Evolutionary conservation across 2,888 invertebrate genomes (phyloP), one percentile per base, ranked within the genome.

Genomic region (Ichneumon xanthorius): DNA sequence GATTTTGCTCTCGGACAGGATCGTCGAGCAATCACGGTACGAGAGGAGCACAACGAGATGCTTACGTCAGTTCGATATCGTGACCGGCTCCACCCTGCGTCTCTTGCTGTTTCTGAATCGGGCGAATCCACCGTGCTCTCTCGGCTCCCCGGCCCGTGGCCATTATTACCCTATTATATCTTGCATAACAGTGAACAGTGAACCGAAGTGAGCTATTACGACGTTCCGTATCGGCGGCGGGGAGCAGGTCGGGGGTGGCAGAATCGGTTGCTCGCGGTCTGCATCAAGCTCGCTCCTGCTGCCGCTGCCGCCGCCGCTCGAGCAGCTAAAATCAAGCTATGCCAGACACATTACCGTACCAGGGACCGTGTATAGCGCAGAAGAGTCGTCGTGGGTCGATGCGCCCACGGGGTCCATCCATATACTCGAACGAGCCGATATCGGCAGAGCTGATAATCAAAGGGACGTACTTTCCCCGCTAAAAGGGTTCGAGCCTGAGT

Each of bases 81-180:
- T 94, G 93, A 93, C 93, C 90, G 90, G 90, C 93, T 92, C 93
- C 93, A 93, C 93, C 93, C 93, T 92, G 89, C 88, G 90, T 92
- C 92, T 92, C 92, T 90, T 48, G 68, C 61, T 48, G 11, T 33
- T 11, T 30, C 33, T 63, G 48, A 53, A 33, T 50, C 30, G 33
- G 70, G 63, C 30, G 63, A 76, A 76, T 68, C 37, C 75, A 73
- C 81, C 58, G 75, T 82, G 76, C 58, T 22, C 72, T 58, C 67
- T 67, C 63, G 45, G 61, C 58, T 67, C 53, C 63, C 33, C 40
- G 78, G 86, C 89, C 90, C 89, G 87, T 88, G 90, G 81, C 92
- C 92, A 93, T 93, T 93, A 93, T 93, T 93, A 92, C 89, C 92
- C 92, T 90, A 93, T 93, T 93, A 93, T 91, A 89, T 91, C 90